Conservation (phyloP, 1,140 invertebrate genomes). For the Liolophura sinensis region DNA sequence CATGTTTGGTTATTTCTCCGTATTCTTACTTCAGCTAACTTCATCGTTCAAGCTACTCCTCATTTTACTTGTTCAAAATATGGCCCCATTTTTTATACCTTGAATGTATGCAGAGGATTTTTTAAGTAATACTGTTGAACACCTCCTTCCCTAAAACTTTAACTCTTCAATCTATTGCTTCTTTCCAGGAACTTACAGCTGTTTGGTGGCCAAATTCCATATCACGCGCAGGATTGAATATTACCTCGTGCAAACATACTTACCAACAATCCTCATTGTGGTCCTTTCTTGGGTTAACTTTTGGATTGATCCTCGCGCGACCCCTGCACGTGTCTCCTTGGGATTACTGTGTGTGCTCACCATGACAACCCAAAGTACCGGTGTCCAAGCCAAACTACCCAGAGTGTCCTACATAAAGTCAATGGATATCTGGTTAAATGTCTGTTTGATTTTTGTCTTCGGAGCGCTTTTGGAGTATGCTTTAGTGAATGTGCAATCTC, state of each 20-base stretch:
- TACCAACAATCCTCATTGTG: constrained; percentile 89
- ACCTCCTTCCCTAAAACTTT: too few relatives aligned
- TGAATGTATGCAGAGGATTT: too few relatives aligned
- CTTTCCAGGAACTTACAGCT: too few relatives aligned
- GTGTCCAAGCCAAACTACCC: constrained; percentile 8
- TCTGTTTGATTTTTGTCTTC: constrained; percentile 62
- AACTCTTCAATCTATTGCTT: too few relatives aligned
- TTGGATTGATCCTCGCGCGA: constrained; percentile 71
- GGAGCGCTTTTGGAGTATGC: constrained; percentile 59
- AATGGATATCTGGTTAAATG: constrained; percentile 64
- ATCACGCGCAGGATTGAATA: too few relatives aligned
- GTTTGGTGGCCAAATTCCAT: too few relatives aligned
- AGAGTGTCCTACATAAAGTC: constrained; percentile 61
- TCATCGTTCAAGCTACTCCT: too few relatives aligned
- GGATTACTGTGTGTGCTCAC: constrained; percentile 56
- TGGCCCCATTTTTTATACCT: too few relatives aligned
- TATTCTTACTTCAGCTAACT: too few relatives aligned
- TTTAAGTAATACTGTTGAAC: too few relatives aligned
- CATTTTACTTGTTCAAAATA: too few relatives aligned
- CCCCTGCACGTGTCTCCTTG: constrained; percentile 63
- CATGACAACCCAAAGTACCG: constrained; percentile 9
- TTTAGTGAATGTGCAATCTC: constrained; percentile 45
- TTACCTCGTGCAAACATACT: constrained; percentile 61
- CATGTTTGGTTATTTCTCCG: too few relatives aligned
- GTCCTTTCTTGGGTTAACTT: constrained; percentile 85